A percentile compares a stretch with the other conserved stretches of the same genome.
These are phyloP conservation scores for Ametastegia equiseti DNA, from an alignment of 2,888 invertebrate genomes.

Conservation along the genomic window DNA sequence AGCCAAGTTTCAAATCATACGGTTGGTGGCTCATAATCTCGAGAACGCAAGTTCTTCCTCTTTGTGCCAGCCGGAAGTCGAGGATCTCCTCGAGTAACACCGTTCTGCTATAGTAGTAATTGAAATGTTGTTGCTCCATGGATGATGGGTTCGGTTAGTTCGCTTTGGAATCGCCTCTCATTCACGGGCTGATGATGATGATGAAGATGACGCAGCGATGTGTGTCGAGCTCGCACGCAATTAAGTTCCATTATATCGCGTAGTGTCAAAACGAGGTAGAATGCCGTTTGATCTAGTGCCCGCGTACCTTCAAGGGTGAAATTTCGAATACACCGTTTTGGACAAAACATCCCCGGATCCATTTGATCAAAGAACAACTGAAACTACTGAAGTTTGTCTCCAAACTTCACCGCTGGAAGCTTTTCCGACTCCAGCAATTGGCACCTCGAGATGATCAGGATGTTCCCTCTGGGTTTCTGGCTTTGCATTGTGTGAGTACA, in stretches of 20 bases:
- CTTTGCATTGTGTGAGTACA: not conserved
- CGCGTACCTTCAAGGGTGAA: too few species aligned
- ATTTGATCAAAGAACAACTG: too few species aligned
- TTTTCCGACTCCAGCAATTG: not conserved
- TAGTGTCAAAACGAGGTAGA: not conserved
- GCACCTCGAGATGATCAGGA: not conserved
- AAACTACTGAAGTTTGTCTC: not conserved
- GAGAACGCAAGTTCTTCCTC: not conserved
- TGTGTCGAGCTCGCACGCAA: not conserved
- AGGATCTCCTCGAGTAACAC: not conserved
- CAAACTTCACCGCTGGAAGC: not conserved
- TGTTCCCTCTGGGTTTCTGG: not conserved
- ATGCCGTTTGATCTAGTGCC: too few species aligned
- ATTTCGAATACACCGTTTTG: too few species aligned
- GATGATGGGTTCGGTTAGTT: not conserved
- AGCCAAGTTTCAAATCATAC: not conserved
- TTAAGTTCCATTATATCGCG: not conserved
- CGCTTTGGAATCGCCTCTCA: slow-evolving; percentile 20
- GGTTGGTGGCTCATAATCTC: not conserved
- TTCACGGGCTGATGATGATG: slow-evolving; percentile 2
- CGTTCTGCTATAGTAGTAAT: slow-evolving; percentile 5
- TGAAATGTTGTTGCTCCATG: slow-evolving; percentile 27
- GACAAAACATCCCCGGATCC: too few species aligned
- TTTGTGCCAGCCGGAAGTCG: slow-evolving; percentile 1
- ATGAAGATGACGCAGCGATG: slow-evolving; percentile 35